These are phyloP conservation scores for Eleginops maclovinus DNA, from an alignment of 2,113 vertebrate genomes.

Conservation along the genomic window DNA sequence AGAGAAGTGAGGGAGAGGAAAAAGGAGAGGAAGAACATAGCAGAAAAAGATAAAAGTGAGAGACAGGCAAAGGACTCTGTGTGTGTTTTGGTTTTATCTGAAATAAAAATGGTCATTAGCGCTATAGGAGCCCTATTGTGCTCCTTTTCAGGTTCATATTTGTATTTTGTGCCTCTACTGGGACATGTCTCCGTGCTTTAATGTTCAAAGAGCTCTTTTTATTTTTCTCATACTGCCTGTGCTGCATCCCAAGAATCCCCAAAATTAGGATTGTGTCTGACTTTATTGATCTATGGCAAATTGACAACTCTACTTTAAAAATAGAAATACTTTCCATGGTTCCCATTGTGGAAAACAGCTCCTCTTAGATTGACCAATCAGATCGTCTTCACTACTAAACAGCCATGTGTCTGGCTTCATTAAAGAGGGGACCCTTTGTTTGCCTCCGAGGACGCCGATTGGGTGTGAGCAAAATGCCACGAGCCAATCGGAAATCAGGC, in stretches of 20 bases:
- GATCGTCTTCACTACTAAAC: slow-evolving; percentile 5
- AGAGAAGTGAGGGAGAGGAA: slow-evolving; percentile 31
- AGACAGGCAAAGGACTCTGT: background rate
- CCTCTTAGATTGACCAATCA: slow-evolving; percentile 53
- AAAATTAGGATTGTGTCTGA: too few relatives aligned
- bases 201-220: too few relatives aligned
- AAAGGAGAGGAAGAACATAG: slow-evolving; percentile 18
- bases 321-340: background rate
- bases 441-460: slow-evolving; percentile 38
- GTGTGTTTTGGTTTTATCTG: slow-evolving; percentile 14
- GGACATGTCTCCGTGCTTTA: background rate
- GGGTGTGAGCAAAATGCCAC: background rate
- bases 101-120: too few relatives aligned
- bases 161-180: background rate
- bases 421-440: slow-evolving; percentile 39
- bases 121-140: too few relatives aligned
- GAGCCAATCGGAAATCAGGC: slow-evolving; percentile 22
- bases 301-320: too few relatives aligned
- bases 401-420: background rate
- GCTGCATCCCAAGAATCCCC: too few relatives aligned
- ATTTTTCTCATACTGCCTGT: too few relatives aligned
- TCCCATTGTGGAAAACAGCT: background rate
- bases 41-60: slow-evolving; percentile 9
- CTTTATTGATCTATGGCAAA: too few relatives aligned
- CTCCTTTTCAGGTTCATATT: too few relatives aligned